Conservation (phyloP, 2,113 vertebrate species). For the Crotalus helleri region DNA sequence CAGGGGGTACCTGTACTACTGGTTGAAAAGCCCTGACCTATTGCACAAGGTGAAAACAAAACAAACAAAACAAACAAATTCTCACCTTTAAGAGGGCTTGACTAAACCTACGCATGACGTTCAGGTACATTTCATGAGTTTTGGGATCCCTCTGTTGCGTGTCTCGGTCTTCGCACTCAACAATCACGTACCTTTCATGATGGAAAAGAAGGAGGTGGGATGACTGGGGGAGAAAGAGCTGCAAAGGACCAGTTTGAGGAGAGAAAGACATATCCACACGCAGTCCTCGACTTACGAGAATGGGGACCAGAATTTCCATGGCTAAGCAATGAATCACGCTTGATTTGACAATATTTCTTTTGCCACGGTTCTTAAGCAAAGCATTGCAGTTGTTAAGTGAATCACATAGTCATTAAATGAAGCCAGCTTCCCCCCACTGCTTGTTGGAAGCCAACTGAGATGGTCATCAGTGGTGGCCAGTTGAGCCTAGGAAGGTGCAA, state of each 20-base stretch:
- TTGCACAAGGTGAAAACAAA: background rate
- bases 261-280: background rate
- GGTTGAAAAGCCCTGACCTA: background rate
- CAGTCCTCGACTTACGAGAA: too few species aligned
- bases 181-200: slow-evolving; percentile 90
- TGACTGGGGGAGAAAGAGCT: background rate
- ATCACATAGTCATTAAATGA: too few species aligned
- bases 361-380: too few species aligned
- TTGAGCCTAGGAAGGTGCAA: too few species aligned
- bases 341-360: too few species aligned
- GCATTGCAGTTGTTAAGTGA: too few species aligned
- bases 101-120: slow-evolving; percentile 96
- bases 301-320: too few species aligned
- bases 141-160: slow-evolving; percentile 95
- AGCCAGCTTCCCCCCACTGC: too few species aligned
- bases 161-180: slow-evolving; percentile 98
- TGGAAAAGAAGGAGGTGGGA: background rate
- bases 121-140: slow-evolving; percentile 97
- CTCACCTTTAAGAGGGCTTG: slow-evolving; percentile 93
- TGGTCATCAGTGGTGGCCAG: too few species aligned
- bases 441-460: too few species aligned
- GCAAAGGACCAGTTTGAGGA: background rate
- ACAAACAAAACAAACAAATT: accelerated
- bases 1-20: too few species aligned
- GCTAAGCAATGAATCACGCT: too few species aligned